Percentiles rank a stretch among this genome's conserved stretches.
These are phyloP conservation scores for Sycophaga agraensis DNA, from an alignment of 1,140 invertebrate genomes.

Conservation along the genomic window DNA sequence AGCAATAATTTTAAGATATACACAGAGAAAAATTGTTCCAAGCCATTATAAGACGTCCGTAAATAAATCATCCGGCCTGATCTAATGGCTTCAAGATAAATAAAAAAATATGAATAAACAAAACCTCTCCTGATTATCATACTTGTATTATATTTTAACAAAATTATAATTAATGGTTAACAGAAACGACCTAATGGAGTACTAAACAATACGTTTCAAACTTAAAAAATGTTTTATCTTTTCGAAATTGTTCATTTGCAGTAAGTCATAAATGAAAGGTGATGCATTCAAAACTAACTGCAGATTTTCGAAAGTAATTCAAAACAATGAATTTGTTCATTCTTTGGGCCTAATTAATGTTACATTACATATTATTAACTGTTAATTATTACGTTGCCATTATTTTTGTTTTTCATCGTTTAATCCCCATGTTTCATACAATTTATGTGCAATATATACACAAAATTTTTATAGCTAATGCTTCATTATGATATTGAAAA, in stretches of 20 bases:
- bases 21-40: neutral
- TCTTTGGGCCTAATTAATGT: constrained; percentile 12
- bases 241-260: neutral
- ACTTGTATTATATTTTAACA: neutral
- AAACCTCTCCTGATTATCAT: neutral
- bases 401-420: constrained; percentile 12
- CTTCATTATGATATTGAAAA: constrained; percentile 10
- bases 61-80: constrained; percentile 16
- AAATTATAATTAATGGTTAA: constrained; percentile 8
- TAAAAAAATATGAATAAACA: neutral
- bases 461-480: constrained; percentile 11
- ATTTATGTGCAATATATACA: constrained; percentile 22
- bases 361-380: neutral
- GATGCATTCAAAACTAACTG: constrained; percentile 2
- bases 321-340: constrained; percentile 7
- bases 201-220: no score
- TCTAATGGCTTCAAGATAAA: constrained; percentile 15
- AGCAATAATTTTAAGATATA: neutral
- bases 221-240: constrained; percentile 11
- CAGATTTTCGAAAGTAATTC: no score
- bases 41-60: constrained; percentile 5
- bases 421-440: no score
- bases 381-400: neutral
- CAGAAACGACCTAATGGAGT: constrained; percentile 13
- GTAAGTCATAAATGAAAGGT: neutral